These are phyloP conservation scores for Alligator mississippiensis DNA, from an alignment of 2,113 vertebrate genomes.

Conservation along the genomic window DNA sequence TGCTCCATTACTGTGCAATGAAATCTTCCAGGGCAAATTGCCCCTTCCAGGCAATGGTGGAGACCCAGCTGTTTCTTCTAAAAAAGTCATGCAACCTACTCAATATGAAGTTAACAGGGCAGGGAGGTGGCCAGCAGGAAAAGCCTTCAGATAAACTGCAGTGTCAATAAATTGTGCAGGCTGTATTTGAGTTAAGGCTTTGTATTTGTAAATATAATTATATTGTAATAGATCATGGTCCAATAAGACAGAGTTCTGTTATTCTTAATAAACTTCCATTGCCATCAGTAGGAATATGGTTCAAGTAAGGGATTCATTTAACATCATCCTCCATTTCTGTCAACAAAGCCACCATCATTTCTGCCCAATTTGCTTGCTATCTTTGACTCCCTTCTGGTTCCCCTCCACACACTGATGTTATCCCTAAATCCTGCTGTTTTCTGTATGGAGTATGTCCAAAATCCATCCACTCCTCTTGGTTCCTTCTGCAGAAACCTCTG, in stretches of 20 bases:
- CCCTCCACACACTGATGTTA: not conserved
- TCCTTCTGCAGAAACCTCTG: slow-evolving; percentile 22
- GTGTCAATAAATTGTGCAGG: not conserved
- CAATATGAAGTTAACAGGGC: not conserved
- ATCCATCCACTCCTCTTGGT: not conserved
- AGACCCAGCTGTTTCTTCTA: not conserved
- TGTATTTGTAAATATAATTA: no score
- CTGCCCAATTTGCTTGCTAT: not conserved
- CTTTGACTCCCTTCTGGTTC: not conserved
- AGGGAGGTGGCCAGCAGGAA: not conserved
- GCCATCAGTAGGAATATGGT: not conserved
- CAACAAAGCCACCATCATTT: not conserved
- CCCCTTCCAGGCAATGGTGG: not conserved
- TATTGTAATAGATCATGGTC: not conserved
- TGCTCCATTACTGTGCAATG: accelerated
- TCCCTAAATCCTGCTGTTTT: not conserved
- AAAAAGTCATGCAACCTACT: not conserved
- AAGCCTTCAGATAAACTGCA: not conserved
- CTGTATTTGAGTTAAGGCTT: no score
- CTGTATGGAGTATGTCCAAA: not conserved
- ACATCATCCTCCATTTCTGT: not conserved
- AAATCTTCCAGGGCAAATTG: not conserved
- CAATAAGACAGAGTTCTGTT: not conserved
- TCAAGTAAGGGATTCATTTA: not conserved
- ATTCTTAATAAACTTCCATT: not conserved